phyloP scores from a whole-genome alignment of 2,888 invertebrate genomes.

The Ormyrus labotus region DNA sequence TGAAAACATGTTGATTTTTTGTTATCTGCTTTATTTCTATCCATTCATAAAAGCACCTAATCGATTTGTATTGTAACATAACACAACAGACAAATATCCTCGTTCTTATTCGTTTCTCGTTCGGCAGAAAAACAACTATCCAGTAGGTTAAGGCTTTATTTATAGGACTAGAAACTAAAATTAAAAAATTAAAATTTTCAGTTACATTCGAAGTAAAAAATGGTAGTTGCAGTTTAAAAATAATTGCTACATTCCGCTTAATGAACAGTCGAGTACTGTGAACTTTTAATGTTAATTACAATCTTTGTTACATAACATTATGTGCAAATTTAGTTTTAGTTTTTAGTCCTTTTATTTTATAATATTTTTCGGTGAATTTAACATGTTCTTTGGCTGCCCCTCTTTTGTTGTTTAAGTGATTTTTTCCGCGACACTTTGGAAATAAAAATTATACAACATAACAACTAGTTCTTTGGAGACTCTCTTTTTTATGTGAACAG shows the following conservation, averaged over 20 bases:
- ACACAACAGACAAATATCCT: constrained; percentile 18
- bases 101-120: constrained; percentile 11
- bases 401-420: constrained; percentile 17
- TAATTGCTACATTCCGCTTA: background rate
- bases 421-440: constrained; percentile 14
- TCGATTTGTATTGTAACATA: background rate
- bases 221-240: background rate
- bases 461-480: constrained; percentile 49
- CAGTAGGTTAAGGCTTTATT: constrained; percentile 8
- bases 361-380: constrained; percentile 16
- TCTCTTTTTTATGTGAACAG: constrained; percentile 20
- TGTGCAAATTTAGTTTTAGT: constrained; percentile 8
- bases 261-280: too few species aligned
- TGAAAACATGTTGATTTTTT: background rate
- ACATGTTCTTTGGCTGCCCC: background rate
- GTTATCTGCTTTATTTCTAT: constrained; percentile 33
- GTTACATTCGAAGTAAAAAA: too few species aligned
- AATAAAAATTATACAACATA: constrained; percentile 51
- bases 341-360: constrained; percentile 19
- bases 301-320: background rate
- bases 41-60: constrained; percentile 31
- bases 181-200: constrained; percentile 7
- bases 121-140: constrained; percentile 30
- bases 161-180: background rate
- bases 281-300: too few species aligned